Conservation (phyloP, 2,888 invertebrate species). For the Entomobrya multifasciata region DNA sequence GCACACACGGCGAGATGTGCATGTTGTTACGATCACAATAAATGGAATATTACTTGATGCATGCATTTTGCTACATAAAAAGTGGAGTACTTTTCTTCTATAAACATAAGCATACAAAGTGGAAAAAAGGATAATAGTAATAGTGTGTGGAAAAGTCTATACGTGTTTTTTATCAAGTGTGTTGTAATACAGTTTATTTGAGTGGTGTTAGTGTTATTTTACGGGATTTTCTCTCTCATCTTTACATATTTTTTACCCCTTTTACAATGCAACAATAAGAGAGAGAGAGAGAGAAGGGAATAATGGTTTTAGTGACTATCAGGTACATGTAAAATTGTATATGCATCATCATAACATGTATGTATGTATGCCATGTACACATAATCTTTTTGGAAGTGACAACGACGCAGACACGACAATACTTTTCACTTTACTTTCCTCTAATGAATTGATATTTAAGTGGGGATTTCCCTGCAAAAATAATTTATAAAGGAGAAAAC, state of each 20-base stretch:
- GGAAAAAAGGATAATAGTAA: neutral
- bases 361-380: no score
- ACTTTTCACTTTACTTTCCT: no score
- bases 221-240: neutral
- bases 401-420: no score
- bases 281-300: no score
- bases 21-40: neutral
- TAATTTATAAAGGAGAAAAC: no score
- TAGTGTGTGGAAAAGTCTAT: conserved; percentile 9
- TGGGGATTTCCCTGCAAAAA: no score
- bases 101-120: neutral
- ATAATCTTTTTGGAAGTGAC: no score
- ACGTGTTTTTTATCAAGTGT: conserved; percentile 15
- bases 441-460: no score
- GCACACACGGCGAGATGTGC: neutral
- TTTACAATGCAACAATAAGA: no score
- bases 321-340: no score
- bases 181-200: conserved; percentile 6
- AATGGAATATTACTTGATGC: conserved; percentile 18
- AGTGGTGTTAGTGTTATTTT: conserved; percentile 18
- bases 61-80: neutral
- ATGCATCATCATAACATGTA: no score
- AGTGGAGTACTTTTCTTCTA: neutral
- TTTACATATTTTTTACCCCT: neutral
- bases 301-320: no score